A percentile compares a stretch with the other conserved stretches of the same genome.
These are phyloP conservation scores for Drosophila ercepeae DNA, from an alignment of 1,140 invertebrate species.

Conservation along the genomic window DNA sequence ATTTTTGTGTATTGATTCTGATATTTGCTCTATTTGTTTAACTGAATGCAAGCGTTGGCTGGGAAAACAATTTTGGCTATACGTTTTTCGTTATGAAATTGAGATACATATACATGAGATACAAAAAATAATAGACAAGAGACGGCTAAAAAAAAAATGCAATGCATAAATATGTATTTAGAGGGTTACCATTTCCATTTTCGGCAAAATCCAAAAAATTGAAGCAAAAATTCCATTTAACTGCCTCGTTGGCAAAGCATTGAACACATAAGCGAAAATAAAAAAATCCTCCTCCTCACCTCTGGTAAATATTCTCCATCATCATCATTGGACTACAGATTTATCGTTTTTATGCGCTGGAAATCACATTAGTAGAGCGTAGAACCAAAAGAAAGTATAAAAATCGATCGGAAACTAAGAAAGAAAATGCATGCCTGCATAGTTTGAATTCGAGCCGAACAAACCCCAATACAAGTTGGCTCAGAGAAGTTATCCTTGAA, in stretches of 20 bases:
- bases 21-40: conserved; percentile 30
- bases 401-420: conserved; percentile 39
- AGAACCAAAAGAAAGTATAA: conserved; percentile 70
- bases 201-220: conserved; percentile 37
- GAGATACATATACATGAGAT: background rate
- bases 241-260: conserved; percentile 65
- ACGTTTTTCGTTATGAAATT: conserved; percentile 11
- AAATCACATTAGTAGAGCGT: conserved; percentile 73
- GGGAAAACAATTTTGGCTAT: conserved; percentile 30
- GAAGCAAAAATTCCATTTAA: conserved; percentile 53
- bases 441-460: conserved; percentile 1
- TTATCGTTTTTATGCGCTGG: conserved; percentile 77
- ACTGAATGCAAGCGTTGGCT: conserved; percentile 33
- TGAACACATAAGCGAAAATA: conserved; percentile 48
- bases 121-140: conserved; percentile 8
- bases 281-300: conserved; percentile 19
- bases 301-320: conserved; percentile 1
- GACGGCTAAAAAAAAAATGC: background rate
- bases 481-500: background rate
- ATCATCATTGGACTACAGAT: conserved; percentile 54
- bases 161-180: conserved; percentile 62
- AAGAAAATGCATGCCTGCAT: conserved; percentile 51
- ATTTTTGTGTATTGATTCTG: conserved; percentile 1
- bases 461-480: conserved; percentile 19
- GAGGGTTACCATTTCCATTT: conserved; percentile 54